Conservation (phyloP, 53 echinoderm and acorn worm species). For the Echinarachnius parma region DNA sequence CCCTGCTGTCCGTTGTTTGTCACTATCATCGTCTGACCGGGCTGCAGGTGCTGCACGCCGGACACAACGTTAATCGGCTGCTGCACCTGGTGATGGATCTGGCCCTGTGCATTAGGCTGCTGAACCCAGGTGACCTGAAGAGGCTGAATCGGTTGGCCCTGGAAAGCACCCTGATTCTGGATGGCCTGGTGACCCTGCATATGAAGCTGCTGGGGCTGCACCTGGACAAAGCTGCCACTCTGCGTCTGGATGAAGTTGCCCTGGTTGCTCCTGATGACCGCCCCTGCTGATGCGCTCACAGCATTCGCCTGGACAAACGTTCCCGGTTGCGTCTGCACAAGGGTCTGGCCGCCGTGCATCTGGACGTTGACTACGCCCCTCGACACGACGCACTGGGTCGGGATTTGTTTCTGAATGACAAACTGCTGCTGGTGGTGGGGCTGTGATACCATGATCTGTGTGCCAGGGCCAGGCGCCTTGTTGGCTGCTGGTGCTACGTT, state of each 20-base stretch:
- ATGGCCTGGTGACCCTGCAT: constrained; percentile 48
- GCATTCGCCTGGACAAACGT: constrained; percentile 29
- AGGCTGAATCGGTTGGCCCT: constrained; percentile 45
- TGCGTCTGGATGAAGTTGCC: constrained; percentile 10
- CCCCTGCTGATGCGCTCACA: constrained; percentile 19
- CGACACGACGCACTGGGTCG: constrained; percentile 20
- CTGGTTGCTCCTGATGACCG: constrained; percentile 16
- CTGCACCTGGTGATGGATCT: constrained; percentile 45
- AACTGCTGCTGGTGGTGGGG: constrained; percentile 54
- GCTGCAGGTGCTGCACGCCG: constrained; percentile 44
- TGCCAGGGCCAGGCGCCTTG: not conserved
- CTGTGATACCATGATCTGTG: not conserved
- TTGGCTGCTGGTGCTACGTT: not conserved
- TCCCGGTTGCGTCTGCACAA: constrained; percentile 45
- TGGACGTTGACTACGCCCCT: constrained; percentile 37
- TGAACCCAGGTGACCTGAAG: constrained; percentile 49
- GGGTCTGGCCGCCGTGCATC: constrained; percentile 28
- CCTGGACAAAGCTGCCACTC: constrained; percentile 28
- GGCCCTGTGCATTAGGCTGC: constrained; percentile 48
- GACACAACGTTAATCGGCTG: constrained; percentile 32
- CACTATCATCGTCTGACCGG: constrained; percentile 43
- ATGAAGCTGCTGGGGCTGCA: constrained; percentile 27
- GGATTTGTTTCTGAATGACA: constrained; percentile 46
- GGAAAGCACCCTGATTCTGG: constrained; percentile 31
- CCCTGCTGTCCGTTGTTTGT: constrained; percentile 30